Conservation (phyloP, 1,140 invertebrate species). For the Drosophila repletoides region DNA sequence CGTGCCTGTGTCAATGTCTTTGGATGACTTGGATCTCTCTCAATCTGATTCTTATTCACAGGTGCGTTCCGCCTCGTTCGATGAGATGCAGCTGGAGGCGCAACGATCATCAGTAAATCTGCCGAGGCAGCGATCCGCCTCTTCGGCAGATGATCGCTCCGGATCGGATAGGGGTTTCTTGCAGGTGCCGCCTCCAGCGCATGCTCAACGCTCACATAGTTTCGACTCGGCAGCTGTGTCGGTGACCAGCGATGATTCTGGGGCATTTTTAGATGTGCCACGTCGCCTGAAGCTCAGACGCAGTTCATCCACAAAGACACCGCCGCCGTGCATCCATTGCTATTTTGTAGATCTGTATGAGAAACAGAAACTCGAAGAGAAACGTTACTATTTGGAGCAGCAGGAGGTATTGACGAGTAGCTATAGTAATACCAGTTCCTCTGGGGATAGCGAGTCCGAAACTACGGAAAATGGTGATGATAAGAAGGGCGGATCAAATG, state of each 20-base stretch:
- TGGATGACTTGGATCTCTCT: background rate
- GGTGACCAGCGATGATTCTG: slow-evolving; percentile 85
- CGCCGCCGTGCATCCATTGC: slow-evolving; percentile 86
- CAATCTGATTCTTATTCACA: slow-evolving; percentile 37
- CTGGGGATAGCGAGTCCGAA: slow-evolving; percentile 84
- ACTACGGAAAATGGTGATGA: slow-evolving; percentile 83
- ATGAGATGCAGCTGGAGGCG: slow-evolving; percentile 92
- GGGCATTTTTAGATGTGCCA: slow-evolving; percentile 87
- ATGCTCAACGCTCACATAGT: slow-evolving; percentile 87
- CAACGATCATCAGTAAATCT: slow-evolving; percentile 84
- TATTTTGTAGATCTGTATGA: slow-evolving; percentile 86
- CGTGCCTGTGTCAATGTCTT: too few relatives aligned
- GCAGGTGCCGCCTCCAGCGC: slow-evolving; percentile 85
- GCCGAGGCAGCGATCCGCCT: slow-evolving; percentile 81
- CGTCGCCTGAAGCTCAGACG: slow-evolving; percentile 85
- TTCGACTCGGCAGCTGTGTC: slow-evolving; percentile 88
- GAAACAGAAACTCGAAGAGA: slow-evolving; percentile 83
- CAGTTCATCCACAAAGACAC: slow-evolving; percentile 84
- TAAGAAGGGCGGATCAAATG: slow-evolving; percentile 72
- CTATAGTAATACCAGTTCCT: slow-evolving; percentile 82
- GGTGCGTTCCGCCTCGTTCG: slow-evolving; percentile 91
- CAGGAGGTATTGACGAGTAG: slow-evolving; percentile 82
- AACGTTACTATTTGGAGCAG: slow-evolving; percentile 71
- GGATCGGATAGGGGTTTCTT: slow-evolving; percentile 83
- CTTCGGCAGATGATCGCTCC: slow-evolving; percentile 78